Evolutionary conservation across 2,797 vertebrate genomes (phyloP), one percentile per base, ranked within the genome.

Genomic region (Helostoma temminkii): DNA sequence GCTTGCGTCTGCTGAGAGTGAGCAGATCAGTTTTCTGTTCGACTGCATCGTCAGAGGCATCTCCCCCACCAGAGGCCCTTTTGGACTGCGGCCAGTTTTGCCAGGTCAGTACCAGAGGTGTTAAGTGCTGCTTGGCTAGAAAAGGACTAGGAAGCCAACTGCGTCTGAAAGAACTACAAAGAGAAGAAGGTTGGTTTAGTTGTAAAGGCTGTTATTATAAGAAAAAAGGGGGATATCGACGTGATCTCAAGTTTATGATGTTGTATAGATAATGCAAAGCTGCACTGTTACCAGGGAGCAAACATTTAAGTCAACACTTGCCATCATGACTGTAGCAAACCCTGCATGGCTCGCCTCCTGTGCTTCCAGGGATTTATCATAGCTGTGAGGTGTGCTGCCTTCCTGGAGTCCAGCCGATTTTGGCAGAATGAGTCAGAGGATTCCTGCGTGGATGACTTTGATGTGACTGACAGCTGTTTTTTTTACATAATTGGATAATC

Each of bases 1-100:
- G 88, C 92, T 99, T 10, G 92, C 95, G n/a, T 97, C 95, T 0
- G 39, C 93, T 0, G 96, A 99, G 84, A 96, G 97, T 12, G 97
- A 99, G 88, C 96, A 96, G 89, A 98, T 99, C 95, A 98, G 96
- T 91, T 98, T 98, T 90, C 94, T 99, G 16, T 98, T 98, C 0
- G 98, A 99, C 94, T 98, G 98, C 84, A 95, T 98, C 36, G 97
- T 98, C 61, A 92, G 96, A 0, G 98, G 97, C 90, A 93, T 99
- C 92, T 97, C 96, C 47, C 97, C 97, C 0, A 97, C 92, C 60
- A 96, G 95, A 84, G 96, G 95, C 76, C 96, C 96, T 1, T 97
- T 96, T 53, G 97, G 97, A 89, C 91, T 98, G 77, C 94, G 93
- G 82, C 97, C 96, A 1, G 88, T 95, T 49, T 90, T 98, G 63